A percentile compares a stretch with the other conserved stretches of the same genome.
These are phyloP conservation scores for Mactra quadrangularis DNA, from an alignment of 1,140 invertebrate genomes.

Conservation along the genomic window DNA sequence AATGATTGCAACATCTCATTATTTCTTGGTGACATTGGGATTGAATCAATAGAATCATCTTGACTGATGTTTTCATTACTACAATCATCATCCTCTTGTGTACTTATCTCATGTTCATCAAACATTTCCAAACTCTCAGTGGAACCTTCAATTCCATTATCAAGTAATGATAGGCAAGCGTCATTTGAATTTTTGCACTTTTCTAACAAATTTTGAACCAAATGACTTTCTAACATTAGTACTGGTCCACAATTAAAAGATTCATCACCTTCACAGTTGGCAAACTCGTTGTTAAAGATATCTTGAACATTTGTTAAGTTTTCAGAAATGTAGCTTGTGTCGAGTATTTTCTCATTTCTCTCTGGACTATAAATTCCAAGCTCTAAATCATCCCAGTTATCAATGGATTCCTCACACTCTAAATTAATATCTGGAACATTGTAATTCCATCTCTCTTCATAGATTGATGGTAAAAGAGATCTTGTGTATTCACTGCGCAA, in stretches of 20 bases:
- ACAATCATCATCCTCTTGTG: too few relatives aligned
- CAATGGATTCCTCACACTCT: conserved; percentile 38
- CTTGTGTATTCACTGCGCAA: not conserved
- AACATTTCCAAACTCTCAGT: not conserved
- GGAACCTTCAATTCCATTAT: too few relatives aligned
- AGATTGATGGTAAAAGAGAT: not conserved
- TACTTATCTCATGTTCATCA: not conserved
- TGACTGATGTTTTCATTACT: too few relatives aligned
- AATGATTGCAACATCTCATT: not conserved
- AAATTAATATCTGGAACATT: conserved; percentile 47
- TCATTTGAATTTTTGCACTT: conserved; percentile 17
- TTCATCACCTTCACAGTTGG: too few relatives aligned
- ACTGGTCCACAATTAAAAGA: not conserved
- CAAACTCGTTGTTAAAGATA: too few relatives aligned
- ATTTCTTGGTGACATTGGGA: not conserved
- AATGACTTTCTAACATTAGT: conserved; percentile 3
- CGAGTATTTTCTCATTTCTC: conserved; percentile 25
- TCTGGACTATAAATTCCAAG: conserved; percentile 11
- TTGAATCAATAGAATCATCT: too few relatives aligned
- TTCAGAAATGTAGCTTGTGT: not conserved
- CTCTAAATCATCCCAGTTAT: conserved; percentile 44
- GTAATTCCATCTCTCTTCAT: not conserved
- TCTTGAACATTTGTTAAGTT: too few relatives aligned
- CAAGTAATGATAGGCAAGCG: not conserved
- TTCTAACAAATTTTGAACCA: conserved; percentile 29